Evolutionary conservation across 64 coral and sea anemone species (phyloP), one percentile per base, ranked within the genome.

Genomic region (Porites lutea): DNA sequence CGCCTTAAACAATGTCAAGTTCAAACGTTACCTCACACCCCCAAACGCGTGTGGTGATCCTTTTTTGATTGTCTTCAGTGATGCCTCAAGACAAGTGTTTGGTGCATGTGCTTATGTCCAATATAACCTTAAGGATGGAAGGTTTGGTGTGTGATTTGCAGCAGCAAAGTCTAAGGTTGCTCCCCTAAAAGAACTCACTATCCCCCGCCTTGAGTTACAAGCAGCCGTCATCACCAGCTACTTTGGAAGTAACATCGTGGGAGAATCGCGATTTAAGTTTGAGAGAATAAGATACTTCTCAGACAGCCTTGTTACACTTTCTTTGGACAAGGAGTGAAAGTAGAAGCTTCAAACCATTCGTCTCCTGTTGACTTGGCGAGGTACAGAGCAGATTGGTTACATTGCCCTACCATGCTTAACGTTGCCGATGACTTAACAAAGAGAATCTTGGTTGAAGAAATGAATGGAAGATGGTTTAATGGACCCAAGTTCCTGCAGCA

Each of bases 401-500:
- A 93, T 19, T 93, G 82, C 65, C 80, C 90, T 12, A 86, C 78
- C 3, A 13, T 65, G 18, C 16, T 65, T 12, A 93, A 88, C 50
- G 83, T 93, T 8, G 84, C 91, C 3, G 83, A 93, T 65, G 83
- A 93, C 21, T 52, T 93, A 52, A 68, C 85, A 3, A 88, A 74
- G 62, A 76, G 85, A n/a, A 88, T 93, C 27, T 22, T 64, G 62
- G 65, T n/a, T 3, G 72, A 47, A 13, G 57, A 94, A 12, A 60
- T 89, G 55, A 73, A 83, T 7, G 86, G 78, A 16, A 82, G 92
- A 53, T 94, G 92, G 86, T 72, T 79, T 9, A 82, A 75, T 52
- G 92, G 78, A 11, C 92, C 85, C 18, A 61, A 71, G 2, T 88
- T 93, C 63, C 81, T 86, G 45, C 75, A 57, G 49, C 14, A 60